Evolutionary conservation across 2,113 vertebrate species (phyloP).

Genomic region (Pseudopipra pipra): DNA sequence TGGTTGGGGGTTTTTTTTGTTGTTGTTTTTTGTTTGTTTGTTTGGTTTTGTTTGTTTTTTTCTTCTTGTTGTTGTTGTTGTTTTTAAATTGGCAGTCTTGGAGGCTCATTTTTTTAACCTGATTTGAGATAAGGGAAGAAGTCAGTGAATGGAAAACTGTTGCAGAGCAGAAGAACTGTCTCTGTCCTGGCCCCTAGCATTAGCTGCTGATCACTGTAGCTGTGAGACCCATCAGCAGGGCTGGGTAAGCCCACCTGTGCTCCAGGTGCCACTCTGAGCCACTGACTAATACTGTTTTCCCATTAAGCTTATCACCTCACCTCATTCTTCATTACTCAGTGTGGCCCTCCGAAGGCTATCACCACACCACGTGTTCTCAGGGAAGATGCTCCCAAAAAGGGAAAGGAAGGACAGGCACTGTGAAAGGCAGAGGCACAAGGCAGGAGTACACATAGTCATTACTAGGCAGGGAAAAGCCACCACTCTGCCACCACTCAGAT

Average conservation of each 20-base stretch:
- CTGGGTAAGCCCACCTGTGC: not conserved
- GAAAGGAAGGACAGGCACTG: not conserved
- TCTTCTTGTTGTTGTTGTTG: not conserved
- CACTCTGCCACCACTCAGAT: fast-evolving
- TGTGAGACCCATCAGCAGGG: fast-evolving
- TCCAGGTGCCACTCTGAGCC: not conserved
- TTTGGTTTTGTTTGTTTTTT: too few relatives aligned
- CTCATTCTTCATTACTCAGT: not conserved
- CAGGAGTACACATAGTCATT: fast-evolving
- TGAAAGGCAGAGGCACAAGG: not conserved
- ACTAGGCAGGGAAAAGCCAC: not conserved
- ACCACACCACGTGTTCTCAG: not conserved
- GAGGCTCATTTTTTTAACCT: not conserved
- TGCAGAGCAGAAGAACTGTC: not conserved
- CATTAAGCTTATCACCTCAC: not conserved
- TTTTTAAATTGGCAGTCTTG: not conserved
- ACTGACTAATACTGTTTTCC: not conserved
- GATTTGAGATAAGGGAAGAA: not conserved
- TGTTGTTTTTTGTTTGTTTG: too few relatives aligned
- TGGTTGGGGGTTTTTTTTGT: not conserved
- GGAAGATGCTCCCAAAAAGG: not conserved
- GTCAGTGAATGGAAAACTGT: not conserved
- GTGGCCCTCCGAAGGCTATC: not conserved
- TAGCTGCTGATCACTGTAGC: not conserved
- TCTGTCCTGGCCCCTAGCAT: fast-evolving